Evolutionary conservation across 2,888 invertebrate genomes (phyloP), one percentile per base, ranked within the genome.

Genomic region (Scaptomyza tumidula): DNA sequence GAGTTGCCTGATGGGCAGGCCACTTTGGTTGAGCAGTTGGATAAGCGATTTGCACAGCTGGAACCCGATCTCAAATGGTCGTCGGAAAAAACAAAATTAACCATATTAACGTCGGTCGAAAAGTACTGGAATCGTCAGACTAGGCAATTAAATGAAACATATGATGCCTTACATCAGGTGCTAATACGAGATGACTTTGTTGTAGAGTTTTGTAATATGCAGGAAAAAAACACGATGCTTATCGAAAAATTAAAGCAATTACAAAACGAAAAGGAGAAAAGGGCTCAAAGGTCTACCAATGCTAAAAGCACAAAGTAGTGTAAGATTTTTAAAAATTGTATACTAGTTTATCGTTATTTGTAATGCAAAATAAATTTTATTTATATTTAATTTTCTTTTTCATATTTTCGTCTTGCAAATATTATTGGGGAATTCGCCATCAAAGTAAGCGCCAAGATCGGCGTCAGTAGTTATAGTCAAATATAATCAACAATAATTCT

Each of bases 31-130:
- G 46, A 46, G 10, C 14, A 14, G 14, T 14, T 49, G 10, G 33
- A 49, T 33, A 10, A 35, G 13, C 33, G 33, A 10, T 35, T 49
- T 19, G 49, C 13, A 6, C n/a, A 49, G n/a, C 49, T 49, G 19
- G 49, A 35, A 49, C 6, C 6, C 2, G 33, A 49, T 33, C 33
- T 49, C 5, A 49, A 19, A n/a, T 49, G 49, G 49, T 49, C 49
- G 19, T 33, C 49, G 6, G 33, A 49, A 3, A 49, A 19, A 35
- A 35, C 6, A 3, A 35, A 33, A 35, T 35, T 49, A 35, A 35
- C n/a, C 6, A 49, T 7, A 33, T 35, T 35, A 6, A 4, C 1
- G 13, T 49, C 13, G 9, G 10, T 35, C n/a, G 13, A 13, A 13
- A 35, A 6, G n/a, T 35, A 35, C 33, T 49, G 49, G 33, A 49